Evolutionary conservation across 2,113 vertebrate species (phyloP), one percentile per base, ranked within the genome.

Genomic region (Orientallactaga bullata): DNA sequence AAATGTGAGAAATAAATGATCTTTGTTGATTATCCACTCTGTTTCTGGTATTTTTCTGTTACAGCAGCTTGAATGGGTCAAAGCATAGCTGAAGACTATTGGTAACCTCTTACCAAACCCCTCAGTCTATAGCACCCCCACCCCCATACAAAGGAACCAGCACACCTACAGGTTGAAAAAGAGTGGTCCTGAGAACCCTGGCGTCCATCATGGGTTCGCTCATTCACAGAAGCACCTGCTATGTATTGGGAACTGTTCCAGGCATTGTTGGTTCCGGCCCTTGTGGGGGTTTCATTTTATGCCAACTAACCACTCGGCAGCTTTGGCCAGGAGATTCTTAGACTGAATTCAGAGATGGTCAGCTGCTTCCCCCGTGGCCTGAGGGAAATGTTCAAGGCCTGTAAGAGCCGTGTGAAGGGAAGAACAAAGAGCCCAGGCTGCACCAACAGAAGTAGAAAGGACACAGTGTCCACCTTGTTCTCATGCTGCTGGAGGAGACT

Each of bases 371-470:
- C 76, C 88, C 32, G 42, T 17, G 51, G 23, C 7, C 18, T 15
- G 5, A 23, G 55, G 23, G 51, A 30, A 63, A 26, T 15, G 51
- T 61, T 58, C 58, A 47, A 23, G 6, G 37, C 18, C 55, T 2
- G 0, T 2, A 4, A 4, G 39, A 30, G 16, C 61, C 2, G 21
- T 11, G 2, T 13, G n/a, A 47, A 26, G 12, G 15, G 42, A 84
- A 55, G 61, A 65, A 72, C 47, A 21, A 8, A 81, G 88, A 11
- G 7, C 9, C 65, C 26, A 66, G 71, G 20, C 80, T 3, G 11
- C 9, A 23, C 21, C 13, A 32, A 55, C 39, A 32, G 24, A 32
- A 24, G 55, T 35, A 26, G 73, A 61, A 18, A 16, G 47, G 24
- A 58, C 47, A 24, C 15, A 8, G 32, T 1, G 1, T 12, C 32